A percentile compares a stretch with the other conserved stretches of the same genome.
Conservation (phyloP, 2,113 vertebrate species). For the Mandrillus leucophaeus region DNA sequence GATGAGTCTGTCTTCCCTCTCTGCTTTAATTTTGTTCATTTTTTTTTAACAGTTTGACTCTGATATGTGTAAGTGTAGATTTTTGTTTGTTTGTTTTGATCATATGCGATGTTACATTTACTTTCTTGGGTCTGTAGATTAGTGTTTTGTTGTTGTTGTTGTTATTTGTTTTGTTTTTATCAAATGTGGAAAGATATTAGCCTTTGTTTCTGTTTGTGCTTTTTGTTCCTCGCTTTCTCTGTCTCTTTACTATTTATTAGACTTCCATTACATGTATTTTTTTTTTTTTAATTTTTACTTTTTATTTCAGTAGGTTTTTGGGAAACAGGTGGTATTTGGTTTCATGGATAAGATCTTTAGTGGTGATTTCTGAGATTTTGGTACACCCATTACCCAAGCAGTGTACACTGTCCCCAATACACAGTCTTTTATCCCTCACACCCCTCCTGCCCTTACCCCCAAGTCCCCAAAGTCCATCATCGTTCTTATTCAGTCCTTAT, state of each 20-base stretch:
- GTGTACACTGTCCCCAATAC: too few species aligned
- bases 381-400: too few species aligned
- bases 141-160: neutral
- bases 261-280: neutral
- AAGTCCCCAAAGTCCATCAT: too few species aligned
- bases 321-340: too few species aligned
- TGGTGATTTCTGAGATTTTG: too few species aligned
- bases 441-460: too few species aligned
- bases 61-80: neutral
- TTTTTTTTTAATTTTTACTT: too few species aligned
- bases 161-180: neutral
- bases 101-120: neutral
- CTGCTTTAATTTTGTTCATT: neutral
- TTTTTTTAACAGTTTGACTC: neutral
- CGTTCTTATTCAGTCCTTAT: too few species aligned
- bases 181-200: neutral
- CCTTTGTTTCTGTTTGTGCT: neutral
- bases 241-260: neutral
- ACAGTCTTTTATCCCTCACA: too few species aligned
- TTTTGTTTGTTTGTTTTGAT: neutral
- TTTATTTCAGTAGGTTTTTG: too few species aligned
- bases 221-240: neutral
- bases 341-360: too few species aligned
- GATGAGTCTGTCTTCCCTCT: neutral
- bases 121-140: neutral